phyloP scores from a whole-genome alignment of 2,888 invertebrate genomes.

The Anthrax anthrax region DNA sequence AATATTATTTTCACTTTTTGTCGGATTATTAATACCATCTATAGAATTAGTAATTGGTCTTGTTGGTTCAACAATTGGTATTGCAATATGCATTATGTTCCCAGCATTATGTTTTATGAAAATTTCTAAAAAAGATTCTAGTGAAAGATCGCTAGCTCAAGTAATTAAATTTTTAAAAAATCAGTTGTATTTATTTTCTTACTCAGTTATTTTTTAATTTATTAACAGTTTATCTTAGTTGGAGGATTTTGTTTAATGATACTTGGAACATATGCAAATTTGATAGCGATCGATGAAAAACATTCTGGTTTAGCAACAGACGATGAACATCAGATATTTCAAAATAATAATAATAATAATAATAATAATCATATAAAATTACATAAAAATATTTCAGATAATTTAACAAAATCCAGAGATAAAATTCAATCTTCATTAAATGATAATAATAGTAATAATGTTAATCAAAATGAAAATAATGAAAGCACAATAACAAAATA shows the following conservation, averaged over 20 bases:
- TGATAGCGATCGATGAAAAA: slow-evolving; percentile 54
- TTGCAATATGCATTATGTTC: slow-evolving; percentile 82
- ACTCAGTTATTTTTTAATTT: slow-evolving; percentile 6
- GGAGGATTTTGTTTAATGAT: slow-evolving; percentile 79
- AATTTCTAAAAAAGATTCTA: slow-evolving; percentile 69
- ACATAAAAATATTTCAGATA: neutral
- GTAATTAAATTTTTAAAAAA: slow-evolving; percentile 30
- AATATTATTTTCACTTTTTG: slow-evolving; percentile 56
- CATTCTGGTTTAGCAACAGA: slow-evolving; percentile 24
- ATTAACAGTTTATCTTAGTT: slow-evolving; percentile 54
- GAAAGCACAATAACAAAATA: neutral
- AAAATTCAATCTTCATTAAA: too few species aligned
- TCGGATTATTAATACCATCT: slow-evolving; percentile 81
- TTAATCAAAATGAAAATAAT: neutral
- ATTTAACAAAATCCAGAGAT: too few species aligned
- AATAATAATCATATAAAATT: neutral
- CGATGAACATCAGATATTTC: slow-evolving; percentile 5
- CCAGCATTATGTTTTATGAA: slow-evolving; percentile 82
- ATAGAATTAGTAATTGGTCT: slow-evolving; percentile 88
- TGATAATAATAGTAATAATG: slow-evolving; percentile 3
- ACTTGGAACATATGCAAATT: slow-evolving; percentile 79
- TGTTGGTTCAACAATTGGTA: slow-evolving; percentile 90
- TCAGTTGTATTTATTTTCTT: neutral
- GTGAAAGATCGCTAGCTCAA: slow-evolving; percentile 70
- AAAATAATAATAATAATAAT: slow-evolving; percentile 3